Conservation (phyloP, 2,113 vertebrate species). For the Falco punctatus region DNA sequence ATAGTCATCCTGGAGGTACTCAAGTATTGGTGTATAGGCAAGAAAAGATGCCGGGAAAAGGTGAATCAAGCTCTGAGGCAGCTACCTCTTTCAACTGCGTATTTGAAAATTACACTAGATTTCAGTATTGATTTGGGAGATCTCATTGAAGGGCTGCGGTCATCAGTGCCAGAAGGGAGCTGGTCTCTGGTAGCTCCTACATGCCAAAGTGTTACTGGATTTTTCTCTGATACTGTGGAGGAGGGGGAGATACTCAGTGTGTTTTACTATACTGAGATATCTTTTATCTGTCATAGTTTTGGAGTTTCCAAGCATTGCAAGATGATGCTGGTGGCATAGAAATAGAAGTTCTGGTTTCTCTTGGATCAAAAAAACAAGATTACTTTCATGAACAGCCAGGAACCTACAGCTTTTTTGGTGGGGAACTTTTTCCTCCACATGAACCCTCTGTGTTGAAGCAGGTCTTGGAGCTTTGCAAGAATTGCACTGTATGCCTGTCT, state of each 20-base stretch:
- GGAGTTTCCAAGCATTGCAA: neutral
- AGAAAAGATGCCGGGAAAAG: neutral
- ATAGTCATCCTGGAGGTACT: neutral
- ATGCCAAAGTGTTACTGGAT: neutral
- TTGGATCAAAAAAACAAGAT: neutral
- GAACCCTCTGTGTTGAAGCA: neutral
- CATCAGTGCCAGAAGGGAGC: neutral
- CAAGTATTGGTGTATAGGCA: neutral
- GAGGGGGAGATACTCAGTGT: neutral
- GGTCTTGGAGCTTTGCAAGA: neutral
- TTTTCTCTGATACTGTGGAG: neutral
- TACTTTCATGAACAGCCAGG: neutral
- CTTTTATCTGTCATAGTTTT: neutral
- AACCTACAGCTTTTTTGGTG: neutral
- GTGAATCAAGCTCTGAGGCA: neutral
- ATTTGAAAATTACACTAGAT: neutral
- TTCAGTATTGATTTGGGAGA: neutral
- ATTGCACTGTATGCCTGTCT: neutral
- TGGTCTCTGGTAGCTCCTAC: neutral
- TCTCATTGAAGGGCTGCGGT: neutral
- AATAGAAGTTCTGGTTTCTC: neutral
- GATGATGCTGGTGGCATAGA: neutral
- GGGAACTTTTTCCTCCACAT: accelerated
- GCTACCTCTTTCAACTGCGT: neutral
- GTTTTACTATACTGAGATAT: neutral